These are phyloP conservation scores for Gallinago paraguaiae DNA, from an alignment of 2,113 vertebrate genomes.

Conservation along the genomic window DNA sequence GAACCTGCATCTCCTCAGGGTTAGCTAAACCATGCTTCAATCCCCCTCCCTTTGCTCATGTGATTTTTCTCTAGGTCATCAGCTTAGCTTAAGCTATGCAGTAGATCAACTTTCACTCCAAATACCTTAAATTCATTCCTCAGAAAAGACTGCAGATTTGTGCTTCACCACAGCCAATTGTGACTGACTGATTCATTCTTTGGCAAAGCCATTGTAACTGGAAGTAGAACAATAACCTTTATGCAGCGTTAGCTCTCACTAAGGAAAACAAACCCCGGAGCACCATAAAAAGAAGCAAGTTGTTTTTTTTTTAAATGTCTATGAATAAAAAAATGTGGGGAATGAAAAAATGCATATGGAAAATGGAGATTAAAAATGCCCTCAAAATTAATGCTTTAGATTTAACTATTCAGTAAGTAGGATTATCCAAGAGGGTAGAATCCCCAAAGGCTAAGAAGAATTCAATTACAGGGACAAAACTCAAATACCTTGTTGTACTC, in stretches of 20 bases:
- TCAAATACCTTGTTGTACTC: neutral
- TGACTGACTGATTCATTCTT: neutral
- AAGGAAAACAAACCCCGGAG: neutral
- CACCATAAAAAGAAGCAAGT: neutral
- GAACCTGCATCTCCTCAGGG: neutral
- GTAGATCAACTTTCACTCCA: slow-evolving; percentile 18
- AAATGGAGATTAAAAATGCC: neutral
- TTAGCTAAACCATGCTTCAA: neutral
- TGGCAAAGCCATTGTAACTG: neutral
- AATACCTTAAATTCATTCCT: neutral
- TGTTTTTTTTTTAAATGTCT: neutral
- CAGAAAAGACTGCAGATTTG: neutral
- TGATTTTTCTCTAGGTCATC: neutral
- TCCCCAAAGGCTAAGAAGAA: neutral
- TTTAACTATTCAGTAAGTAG: neutral
- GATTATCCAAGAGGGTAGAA: neutral
- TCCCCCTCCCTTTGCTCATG: neutral
- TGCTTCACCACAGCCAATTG: neutral
- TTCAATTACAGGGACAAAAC: neutral
- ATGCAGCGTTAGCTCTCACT: neutral
- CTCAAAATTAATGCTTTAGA: neutral
- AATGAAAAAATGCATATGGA: neutral
- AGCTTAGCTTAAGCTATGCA: neutral
- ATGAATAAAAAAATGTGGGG: neutral
- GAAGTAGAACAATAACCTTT: slow-evolving; percentile 2